A percentile compares a stretch with the other conserved stretches of the same genome.
Evolutionary conservation across 2,113 vertebrate genomes (phyloP).

Genomic region (Muscicapa adusta): DNA sequence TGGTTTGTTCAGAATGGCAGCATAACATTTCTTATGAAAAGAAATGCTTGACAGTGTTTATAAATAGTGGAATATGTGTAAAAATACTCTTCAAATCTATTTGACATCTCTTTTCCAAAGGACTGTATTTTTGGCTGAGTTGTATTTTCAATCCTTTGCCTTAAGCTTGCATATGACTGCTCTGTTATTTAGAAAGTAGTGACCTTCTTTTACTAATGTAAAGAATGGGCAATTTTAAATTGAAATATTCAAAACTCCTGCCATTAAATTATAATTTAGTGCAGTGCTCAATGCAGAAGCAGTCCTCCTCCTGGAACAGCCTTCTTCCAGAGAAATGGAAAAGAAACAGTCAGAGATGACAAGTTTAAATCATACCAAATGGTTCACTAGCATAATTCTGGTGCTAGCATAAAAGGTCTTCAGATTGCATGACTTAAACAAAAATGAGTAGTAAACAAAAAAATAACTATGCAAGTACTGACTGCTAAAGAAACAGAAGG

Average conservation of each 20-base stretch:
- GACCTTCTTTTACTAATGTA: not conserved
- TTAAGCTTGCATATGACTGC: not conserved
- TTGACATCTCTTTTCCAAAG: constrained; percentile 4
- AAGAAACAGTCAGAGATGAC: not conserved
- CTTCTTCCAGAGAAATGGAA: not conserved
- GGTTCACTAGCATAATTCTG: not conserved
- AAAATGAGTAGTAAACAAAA: not conserved
- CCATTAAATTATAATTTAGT: constrained; percentile 3
- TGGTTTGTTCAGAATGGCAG: not conserved
- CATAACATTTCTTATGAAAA: not conserved
- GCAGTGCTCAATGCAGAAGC: not conserved
- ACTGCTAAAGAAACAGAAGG: not conserved
- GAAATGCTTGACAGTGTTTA: not conserved
- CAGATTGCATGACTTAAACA: not conserved
- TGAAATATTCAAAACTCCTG: not conserved
- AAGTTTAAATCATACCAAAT: not conserved
- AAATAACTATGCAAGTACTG: not conserved
- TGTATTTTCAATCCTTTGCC: not conserved
- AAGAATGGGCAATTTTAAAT: constrained; percentile 10
- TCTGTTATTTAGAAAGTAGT: constrained; percentile 29
- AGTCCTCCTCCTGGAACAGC: not conserved
- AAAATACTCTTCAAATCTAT: constrained; percentile 10
- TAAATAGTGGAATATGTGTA: constrained; percentile 12
- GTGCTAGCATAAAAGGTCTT: not conserved
- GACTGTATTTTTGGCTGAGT: not conserved